phyloP scores from a whole-genome alignment of 2,113 vertebrate genomes.

The Daphoenositta chrysoptera region DNA sequence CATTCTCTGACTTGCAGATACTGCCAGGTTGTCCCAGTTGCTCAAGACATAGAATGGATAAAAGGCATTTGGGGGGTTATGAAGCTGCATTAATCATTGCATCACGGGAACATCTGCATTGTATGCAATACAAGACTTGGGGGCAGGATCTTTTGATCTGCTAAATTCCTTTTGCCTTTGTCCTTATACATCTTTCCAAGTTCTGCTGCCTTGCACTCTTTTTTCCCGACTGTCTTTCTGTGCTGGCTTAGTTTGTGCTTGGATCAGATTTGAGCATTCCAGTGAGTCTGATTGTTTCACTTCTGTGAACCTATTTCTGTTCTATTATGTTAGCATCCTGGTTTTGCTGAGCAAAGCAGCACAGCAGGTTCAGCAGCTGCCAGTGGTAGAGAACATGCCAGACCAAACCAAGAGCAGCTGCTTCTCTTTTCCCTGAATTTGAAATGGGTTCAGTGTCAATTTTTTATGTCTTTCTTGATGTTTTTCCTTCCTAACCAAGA shows the following conservation, averaged over 20 bases:
- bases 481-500: background rate
- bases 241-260: background rate
- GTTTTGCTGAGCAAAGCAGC: slow-evolving; percentile 26
- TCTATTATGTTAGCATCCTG: background rate
- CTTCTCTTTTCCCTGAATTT: slow-evolving; percentile 2
- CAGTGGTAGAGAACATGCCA: background rate
- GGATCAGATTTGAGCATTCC: background rate
- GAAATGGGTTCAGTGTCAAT: background rate
- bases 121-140: no score
- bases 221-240: background rate
- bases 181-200: background rate
- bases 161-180: background rate
- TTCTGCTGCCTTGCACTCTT: background rate
- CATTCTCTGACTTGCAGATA: background rate
- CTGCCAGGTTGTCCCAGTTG: background rate
- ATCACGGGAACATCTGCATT: background rate
- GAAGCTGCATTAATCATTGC: background rate
- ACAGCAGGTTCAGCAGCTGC: slow-evolving; percentile 25
- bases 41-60: background rate
- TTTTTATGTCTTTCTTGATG: background rate
- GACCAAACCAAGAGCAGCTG: slow-evolving; percentile 26
- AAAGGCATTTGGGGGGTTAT: background rate
- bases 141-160: background rate
- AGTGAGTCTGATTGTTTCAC: background rate
- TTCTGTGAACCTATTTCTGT: slow-evolving; percentile 17